Evolutionary conservation across 1,140 invertebrate species (phyloP), one percentile per base, ranked within the genome.

Genomic region (Pseudachorutes palmiensis): DNA sequence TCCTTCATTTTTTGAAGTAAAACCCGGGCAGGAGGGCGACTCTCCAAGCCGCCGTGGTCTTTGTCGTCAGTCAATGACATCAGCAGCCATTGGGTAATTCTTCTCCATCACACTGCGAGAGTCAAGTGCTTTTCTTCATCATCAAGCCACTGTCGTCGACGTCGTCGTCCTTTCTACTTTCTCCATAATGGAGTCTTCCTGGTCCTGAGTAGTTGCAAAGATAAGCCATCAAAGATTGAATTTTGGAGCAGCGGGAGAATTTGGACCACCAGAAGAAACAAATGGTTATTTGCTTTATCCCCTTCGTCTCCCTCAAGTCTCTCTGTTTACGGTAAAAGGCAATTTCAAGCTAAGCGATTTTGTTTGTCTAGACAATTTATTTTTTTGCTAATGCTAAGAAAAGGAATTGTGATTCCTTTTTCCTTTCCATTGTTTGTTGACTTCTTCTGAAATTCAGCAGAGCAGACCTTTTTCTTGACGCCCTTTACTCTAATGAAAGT

Each of bases 291-390:
- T 55, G 12, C 51, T 55, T 24, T 24, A 16, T 55, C 51, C 24
- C 24, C 5, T 19, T 22, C 24, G 12, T 55, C 51, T 3, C 36
- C 36, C 19, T 41, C 36, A 5, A 5, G 5, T 41, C 19, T 41
- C 36, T 19, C 36, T 19, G 5, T 19, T 55, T 22, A 55, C 14
- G 24, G 24, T 55, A 55, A 55, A 55, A 55, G 51, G 51, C 51
- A 55, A 55, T 55, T 55, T 55, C 51, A 55, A 55, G 51, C 51
- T 55, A 55, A 55, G 51, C 51, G 51, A 55, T 55, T 55, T 55
- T 55, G 51, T 55, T 55, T 55, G 51, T 55, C 51, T 55, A 55
- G 51, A 55, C 51, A 55, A 55, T 16, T 55, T 55, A 16, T 16
- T 55, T 55, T 55, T 55, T 24, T 24, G 12, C 5, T 5, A 26